These are phyloP conservation scores for Axis porcinus DNA, from an alignment of 2,113 vertebrate species.

Conservation along the genomic window DNA sequence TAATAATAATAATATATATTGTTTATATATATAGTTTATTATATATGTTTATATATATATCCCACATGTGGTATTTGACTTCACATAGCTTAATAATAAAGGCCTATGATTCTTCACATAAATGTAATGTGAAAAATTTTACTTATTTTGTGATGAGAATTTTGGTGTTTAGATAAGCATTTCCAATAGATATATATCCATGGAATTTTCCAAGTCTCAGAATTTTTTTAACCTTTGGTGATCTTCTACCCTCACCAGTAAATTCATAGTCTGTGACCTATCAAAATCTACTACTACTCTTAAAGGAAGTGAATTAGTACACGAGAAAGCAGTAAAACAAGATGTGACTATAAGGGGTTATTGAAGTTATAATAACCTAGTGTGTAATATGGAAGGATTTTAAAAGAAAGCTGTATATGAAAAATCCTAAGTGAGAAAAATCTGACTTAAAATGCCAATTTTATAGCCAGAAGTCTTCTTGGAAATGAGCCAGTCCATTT, in stretches of 20 bases:
- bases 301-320: slow-evolving; percentile 39
- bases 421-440: not conserved
- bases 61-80: not conserved
- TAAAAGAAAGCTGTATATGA: not conserved
- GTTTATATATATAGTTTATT: no score
- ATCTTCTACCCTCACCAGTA: not conserved
- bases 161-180: not conserved
- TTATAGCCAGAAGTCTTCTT: not conserved
- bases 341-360: not conserved
- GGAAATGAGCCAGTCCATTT: not conserved
- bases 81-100: not conserved
- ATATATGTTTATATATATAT: not conserved
- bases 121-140: not conserved
- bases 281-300: not conserved
- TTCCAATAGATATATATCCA: not conserved
- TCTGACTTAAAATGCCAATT: not conserved
- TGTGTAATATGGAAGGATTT: not conserved
- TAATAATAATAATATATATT: no score
- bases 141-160: not conserved
- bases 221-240: not conserved
- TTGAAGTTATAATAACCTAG: not conserved
- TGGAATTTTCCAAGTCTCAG: not conserved
- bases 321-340: slow-evolving; percentile 22
- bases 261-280: not conserved
- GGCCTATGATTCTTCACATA: not conserved